Base-by-base conservation (phyloP, 2,888 invertebrate genomes). In the Agriotes lineatus region DNA sequence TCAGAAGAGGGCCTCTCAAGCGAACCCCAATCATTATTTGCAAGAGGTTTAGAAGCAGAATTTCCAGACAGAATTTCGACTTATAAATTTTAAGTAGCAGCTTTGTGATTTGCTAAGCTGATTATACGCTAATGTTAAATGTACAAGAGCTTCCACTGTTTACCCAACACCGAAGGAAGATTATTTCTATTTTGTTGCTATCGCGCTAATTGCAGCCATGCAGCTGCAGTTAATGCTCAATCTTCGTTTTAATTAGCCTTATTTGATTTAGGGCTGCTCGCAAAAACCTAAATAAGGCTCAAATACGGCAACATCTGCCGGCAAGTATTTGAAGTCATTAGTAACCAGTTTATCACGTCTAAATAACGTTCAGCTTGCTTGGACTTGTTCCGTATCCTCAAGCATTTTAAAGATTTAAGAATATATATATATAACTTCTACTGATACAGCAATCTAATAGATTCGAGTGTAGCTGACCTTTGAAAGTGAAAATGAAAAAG, bases 51-150 rank as follows among this genome's bases (percentile, higher is more conserved):
- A 75, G 73, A 74, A 71, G 73, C 72, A 69, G 76, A 76, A 77
- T 77, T 76, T 73, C 72, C 74, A 76, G 76, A 77, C 74, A 76
- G 76, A 76, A 77, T 74, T 77, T 69, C 75, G 67, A 76, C 74
- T 76, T 76, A 76, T 73, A 70, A 74, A 76, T 76, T 74, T 76
- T 75, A 75, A 76, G 69, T 74, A 72, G 75, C 71, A 70, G 75
- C 75, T 75, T 74, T 74, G 72, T 76, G 71, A 75, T 74, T 74
- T 74, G 67, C 71, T 70, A 76, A 77, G 77, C 70, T 75, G 77
- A 77, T 77, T 77, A 77, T 63, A 71, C 70, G 64, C 66, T 65
- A 72, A 75, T 72, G 75, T 75, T 77, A 76, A 77, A 75, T 73
- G 73, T 72, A 65, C 65, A 65, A 65, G 48, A 58, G 58, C 65